A percentile compares a stretch with the other conserved stretches of the same genome.
Evolutionary conservation across 2,888 invertebrate genomes (phyloP).

Genomic region (Phasia obesa): DNA sequence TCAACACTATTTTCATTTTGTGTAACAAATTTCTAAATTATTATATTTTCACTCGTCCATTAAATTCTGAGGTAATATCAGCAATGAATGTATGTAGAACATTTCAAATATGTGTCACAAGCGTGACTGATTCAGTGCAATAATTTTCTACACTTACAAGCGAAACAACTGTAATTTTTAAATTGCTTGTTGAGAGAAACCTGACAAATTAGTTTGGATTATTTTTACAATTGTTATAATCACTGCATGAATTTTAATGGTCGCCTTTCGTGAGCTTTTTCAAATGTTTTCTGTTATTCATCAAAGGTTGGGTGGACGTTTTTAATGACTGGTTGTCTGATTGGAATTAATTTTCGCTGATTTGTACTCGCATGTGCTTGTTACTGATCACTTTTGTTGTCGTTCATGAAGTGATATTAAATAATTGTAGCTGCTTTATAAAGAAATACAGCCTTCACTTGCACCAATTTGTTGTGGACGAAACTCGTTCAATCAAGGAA

Average conservation of each 20-base stretch:
- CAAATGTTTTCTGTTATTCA: background rate
- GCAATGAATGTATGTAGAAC: background rate
- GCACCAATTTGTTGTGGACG: background rate
- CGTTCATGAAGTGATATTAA: background rate
- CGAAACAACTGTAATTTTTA: conserved; percentile 13
- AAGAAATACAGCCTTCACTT: conserved; percentile 26
- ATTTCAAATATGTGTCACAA: conserved; percentile 7
- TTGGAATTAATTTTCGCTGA: background rate
- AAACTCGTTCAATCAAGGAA: background rate
- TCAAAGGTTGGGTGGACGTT: conserved; percentile 2
- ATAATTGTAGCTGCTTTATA: background rate
- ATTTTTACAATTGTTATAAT: conserved; percentile 4
- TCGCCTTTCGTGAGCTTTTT: conserved; percentile 13
- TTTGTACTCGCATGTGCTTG: background rate
- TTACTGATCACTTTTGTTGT: background rate
- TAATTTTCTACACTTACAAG: conserved; percentile 16
- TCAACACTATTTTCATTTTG: background rate
- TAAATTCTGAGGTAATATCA: background rate
- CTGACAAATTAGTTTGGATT: conserved; percentile 19
- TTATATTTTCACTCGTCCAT: background rate
- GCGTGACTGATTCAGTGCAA: background rate
- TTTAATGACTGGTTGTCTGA: background rate
- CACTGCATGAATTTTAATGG: conserved; percentile 4
- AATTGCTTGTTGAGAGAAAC: conserved; percentile 20
- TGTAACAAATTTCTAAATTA: background rate